Conservation (phyloP, 1,140 invertebrate genomes). For the Schlechtendalia chinensis region DNA sequence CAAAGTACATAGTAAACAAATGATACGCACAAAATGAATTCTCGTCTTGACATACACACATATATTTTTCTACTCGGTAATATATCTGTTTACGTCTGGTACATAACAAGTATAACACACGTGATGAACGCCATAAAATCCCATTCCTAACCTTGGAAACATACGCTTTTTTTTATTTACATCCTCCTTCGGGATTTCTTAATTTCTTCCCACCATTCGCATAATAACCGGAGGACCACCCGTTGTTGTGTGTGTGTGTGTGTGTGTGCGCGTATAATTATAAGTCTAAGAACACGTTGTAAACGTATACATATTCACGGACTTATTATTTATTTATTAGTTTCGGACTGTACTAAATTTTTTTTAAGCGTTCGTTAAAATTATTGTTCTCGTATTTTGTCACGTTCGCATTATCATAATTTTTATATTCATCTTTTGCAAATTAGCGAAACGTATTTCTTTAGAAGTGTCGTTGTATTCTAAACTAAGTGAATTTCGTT, state of each 20-base stretch:
- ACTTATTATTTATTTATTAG: neutral
- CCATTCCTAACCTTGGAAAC: neutral
- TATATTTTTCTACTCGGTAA: too few relatives aligned
- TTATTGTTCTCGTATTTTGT: neutral
- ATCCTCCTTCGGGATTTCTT: neutral
- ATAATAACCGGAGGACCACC: too few relatives aligned
- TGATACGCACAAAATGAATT: too few relatives aligned
- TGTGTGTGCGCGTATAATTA: neutral
- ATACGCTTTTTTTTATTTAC: neutral
- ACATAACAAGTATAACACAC: too few relatives aligned
- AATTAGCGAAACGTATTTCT: neutral
- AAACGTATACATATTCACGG: neutral
- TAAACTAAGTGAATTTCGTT: neutral
- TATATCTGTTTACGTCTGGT: too few relatives aligned
- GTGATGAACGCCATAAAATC: neutral
- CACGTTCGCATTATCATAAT: conserved; percentile 9
- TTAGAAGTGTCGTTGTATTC: neutral
- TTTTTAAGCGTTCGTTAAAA: neutral
- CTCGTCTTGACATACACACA: too few relatives aligned
- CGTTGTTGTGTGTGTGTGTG: neutral
- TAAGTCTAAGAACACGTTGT: neutral
- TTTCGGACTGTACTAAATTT: neutral
- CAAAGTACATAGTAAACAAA: too few relatives aligned
- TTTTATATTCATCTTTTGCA: neutral
- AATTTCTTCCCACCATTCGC: neutral